Conservation (phyloP, 2,888 invertebrate genomes). For the Lithophane socia region DNA sequence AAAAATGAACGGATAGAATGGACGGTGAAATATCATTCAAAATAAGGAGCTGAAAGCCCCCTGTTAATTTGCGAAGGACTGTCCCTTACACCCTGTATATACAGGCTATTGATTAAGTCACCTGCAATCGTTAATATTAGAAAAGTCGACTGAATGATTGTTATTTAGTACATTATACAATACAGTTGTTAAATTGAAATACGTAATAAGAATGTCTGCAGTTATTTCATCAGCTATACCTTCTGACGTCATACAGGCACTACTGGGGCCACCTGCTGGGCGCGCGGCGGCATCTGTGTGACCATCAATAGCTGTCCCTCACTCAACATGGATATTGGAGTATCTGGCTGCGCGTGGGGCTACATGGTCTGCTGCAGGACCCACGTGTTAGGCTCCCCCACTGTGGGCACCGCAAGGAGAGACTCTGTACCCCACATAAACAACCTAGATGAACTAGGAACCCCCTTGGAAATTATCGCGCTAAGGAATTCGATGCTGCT, state of each 20-base stretch:
- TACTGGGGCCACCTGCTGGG: slow-evolving; percentile 77
- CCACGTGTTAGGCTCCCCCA: slow-evolving; percentile 60
- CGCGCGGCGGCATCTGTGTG: slow-evolving; percentile 78
- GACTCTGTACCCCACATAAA: slow-evolving; percentile 30
- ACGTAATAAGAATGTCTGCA: not conserved
- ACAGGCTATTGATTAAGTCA: not conserved
- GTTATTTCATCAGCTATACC: not conserved
- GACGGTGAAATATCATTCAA: no score
- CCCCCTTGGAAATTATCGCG: slow-evolving; percentile 60
- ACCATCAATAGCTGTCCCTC: slow-evolving; percentile 69
- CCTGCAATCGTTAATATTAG: not conserved
- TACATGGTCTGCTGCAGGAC: slow-evolving; percentile 77
- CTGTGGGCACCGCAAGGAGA: slow-evolving; percentile 56
- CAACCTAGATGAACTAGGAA: slow-evolving; percentile 59
- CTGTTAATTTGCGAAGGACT: no score
- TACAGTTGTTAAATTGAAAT: not conserved
- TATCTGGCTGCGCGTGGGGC: slow-evolving; percentile 73
- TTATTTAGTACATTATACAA: not conserved
- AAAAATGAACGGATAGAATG: no score
- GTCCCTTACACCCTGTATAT: no score
- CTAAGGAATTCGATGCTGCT: slow-evolving; percentile 56
- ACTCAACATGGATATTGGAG: slow-evolving; percentile 68
- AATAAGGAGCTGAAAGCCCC: no score
- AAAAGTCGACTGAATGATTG: not conserved
- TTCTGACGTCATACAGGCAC: slow-evolving; percentile 66